Evolutionary conservation across 2,797 vertebrate genomes (phyloP).

Genomic region (Hydrolagus colliei): DNA sequence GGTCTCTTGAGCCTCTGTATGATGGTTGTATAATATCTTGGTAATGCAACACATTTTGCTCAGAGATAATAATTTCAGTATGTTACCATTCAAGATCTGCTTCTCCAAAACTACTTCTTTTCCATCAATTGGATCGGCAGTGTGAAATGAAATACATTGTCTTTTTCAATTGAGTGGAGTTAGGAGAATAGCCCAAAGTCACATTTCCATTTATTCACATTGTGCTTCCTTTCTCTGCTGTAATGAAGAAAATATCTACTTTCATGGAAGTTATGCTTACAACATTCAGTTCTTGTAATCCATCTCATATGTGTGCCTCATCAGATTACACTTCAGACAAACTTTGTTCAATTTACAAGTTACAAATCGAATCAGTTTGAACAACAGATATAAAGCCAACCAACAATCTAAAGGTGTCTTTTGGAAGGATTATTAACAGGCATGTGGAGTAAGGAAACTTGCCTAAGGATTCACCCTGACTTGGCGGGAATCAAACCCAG

Average conservation of each 20-base stretch:
- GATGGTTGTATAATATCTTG: background rate
- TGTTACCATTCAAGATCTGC: background rate
- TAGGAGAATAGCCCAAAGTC: background rate
- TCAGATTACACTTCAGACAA: background rate
- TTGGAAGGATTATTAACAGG: too few species aligned
- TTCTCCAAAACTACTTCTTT: background rate
- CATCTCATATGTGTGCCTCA: background rate
- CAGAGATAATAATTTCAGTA: background rate
- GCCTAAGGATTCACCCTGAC: too few species aligned
- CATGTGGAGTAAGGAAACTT: too few species aligned
- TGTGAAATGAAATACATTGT: conserved; percentile 16
- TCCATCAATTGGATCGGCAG: background rate
- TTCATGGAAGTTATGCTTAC: background rate
- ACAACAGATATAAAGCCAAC: background rate
- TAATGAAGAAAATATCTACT: background rate
- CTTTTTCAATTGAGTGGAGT: background rate
- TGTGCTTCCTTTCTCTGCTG: background rate
- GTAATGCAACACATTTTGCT: background rate
- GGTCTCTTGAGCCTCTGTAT: background rate
- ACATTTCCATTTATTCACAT: background rate
- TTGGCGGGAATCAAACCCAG: too few species aligned
- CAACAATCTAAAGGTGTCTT: background rate
- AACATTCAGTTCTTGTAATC: background rate
- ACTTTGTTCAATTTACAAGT: background rate
- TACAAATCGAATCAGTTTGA: background rate